A percentile compares a stretch with the other conserved stretches of the same genome.
Conservation (phyloP, 2,113 vertebrate genomes). For the Thalassarche chlororhynchos region DNA sequence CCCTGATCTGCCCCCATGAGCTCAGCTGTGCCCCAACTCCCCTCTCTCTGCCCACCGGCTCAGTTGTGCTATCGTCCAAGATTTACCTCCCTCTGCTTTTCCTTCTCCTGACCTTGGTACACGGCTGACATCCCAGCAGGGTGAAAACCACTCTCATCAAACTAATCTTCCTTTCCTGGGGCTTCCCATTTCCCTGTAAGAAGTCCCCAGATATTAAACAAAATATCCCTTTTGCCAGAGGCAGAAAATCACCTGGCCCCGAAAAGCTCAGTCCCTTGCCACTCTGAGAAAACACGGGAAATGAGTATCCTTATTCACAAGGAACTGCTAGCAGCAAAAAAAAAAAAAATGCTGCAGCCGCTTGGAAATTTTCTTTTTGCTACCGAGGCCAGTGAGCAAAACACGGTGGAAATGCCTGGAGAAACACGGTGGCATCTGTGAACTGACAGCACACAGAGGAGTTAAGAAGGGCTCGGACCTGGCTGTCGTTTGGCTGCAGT, state of each 20-base stretch:
- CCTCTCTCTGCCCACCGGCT: neutral
- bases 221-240: neutral
- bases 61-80: neutral
- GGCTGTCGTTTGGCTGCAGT: neutral
- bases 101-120: slow-evolving; percentile 22
- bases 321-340: neutral
- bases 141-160: neutral
- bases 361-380: neutral
- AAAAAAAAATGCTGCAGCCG: neutral
- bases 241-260: neutral
- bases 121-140: neutral
- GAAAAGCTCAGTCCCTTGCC: neutral
- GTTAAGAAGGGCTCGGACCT: neutral
- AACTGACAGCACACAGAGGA: neutral
- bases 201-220: neutral
- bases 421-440: neutral
- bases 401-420: neutral
- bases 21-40: neutral
- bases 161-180: neutral
- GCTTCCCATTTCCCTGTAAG: neutral
- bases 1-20: neutral
- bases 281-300: neutral
- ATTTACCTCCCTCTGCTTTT: neutral
- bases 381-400: neutral
- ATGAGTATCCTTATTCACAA: neutral